Evolutionary conservation across 35 echinoderm and acorn worm genomes (phyloP), one percentile per base, ranked within the genome.

Genomic region (Acanthaster planci): DNA sequence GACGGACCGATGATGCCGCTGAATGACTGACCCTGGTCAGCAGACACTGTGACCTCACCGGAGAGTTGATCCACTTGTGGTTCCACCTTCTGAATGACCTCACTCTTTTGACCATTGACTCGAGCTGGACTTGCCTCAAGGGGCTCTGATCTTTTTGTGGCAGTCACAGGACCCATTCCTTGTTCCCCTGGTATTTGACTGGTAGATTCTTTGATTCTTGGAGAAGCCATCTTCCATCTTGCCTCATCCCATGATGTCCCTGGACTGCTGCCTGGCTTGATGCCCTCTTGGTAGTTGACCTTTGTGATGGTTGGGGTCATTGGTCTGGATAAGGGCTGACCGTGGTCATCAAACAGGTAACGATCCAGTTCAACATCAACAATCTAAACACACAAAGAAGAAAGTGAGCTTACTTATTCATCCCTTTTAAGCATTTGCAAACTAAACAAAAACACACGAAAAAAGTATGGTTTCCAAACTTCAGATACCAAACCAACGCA

Each of bases 351-450:
- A 86, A 83, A 92, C 35, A 97, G 87, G 80, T 93, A 94, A 14
- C 95, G 84, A 77, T 98, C 95, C 15, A 98, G 72, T 77, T 98
- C 95, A 5, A 98, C 95, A 80, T 98, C 95, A 52, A 98, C 95
- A 83, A 98, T 88, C 95, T 98, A 58, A 15, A 76, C 22, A 21
- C 80, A 67, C 14, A 38, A 67, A 40, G 17, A n/a, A n/a, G n/a
- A n/a, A n/a, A n/a, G n/a, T n/a, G n/a, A n/a, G n/a, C n/a, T n/a
- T n/a, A n/a, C n/a, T n/a, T n/a, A n/a, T n/a, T n/a, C n/a, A n/a
- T n/a, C n/a, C n/a, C n/a, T n/a, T n/a, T n/a, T n/a, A n/a, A n/a
- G n/a, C n/a, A n/a, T n/a, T 58, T 4, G 26, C 18, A 21, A 5
- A 56, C 8, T 36, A 10, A 36, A 37, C 18, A 32, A 77, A 77